phyloP scores from a whole-genome alignment of 2,113 vertebrate genomes.

The Vulpes lagopus region DNA sequence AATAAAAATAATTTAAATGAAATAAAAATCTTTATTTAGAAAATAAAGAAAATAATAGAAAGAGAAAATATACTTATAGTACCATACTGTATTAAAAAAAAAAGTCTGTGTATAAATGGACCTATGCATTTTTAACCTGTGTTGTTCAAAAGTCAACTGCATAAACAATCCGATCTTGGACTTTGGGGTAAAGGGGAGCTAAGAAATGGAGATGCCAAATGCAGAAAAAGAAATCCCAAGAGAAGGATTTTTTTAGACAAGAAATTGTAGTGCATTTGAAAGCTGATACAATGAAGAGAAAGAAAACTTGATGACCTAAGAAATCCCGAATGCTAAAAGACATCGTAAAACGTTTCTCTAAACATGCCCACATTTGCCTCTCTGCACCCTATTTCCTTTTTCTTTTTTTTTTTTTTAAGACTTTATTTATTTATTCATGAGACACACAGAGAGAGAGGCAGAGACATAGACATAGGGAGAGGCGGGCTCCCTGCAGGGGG shows the following conservation, averaged over 20 bases:
- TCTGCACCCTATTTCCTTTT: background rate
- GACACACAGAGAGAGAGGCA: no score
- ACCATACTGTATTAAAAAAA: background rate
- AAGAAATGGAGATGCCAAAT: background rate
- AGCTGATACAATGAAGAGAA: background rate
- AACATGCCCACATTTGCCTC: background rate
- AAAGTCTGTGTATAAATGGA: background rate
- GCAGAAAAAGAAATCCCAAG: background rate
- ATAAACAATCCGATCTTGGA: background rate
- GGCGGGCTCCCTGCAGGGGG: no score
- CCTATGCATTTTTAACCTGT: background rate
- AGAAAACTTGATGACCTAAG: background rate
- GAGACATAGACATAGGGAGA: no score
- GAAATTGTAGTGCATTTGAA: background rate
- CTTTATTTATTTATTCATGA: no score
- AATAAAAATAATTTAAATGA: background rate
- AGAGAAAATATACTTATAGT: background rate
- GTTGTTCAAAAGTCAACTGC: background rate
- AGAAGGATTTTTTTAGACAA: background rate
- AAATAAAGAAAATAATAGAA: background rate
- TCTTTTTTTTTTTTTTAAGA: no score
- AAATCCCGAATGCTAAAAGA: background rate
- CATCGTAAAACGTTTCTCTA: background rate
- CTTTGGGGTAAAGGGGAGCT: background rate
- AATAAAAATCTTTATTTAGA: background rate